phyloP scores from a whole-genome alignment of 2,113 vertebrate species.

The Coregonus clupeaformis region DNA sequence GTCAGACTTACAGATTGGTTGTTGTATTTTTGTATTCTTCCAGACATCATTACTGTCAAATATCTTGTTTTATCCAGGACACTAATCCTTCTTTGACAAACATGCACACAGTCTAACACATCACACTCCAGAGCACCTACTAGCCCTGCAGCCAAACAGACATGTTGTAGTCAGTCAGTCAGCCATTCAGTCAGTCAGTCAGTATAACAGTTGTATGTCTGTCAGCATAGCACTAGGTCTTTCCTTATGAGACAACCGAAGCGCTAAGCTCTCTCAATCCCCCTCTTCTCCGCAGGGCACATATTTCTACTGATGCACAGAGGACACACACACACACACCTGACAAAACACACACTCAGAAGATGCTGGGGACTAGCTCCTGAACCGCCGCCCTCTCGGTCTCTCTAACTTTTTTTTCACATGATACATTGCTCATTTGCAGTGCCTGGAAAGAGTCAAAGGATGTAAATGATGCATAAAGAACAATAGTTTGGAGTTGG shows the following conservation, averaged over 20 bases:
- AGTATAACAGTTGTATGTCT: conserved; percentile 7
- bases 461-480: too few species aligned
- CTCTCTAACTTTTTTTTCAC: too few species aligned
- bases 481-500: too few species aligned
- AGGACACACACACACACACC: conserved; percentile 6
- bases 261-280: conserved; percentile 3
- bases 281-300: conserved; percentile 28
- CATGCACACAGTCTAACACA: neutral
- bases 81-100: neutral
- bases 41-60: too few species aligned
- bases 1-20: too few species aligned
- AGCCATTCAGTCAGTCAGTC: neutral
- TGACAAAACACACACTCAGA: neutral
- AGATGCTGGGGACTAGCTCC: neutral
- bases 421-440: too few species aligned
- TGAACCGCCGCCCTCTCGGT: too few species aligned
- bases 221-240: conserved; percentile 10
- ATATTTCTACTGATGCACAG: conserved; percentile 34
- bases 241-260: conserved; percentile 24
- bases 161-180: neutral
- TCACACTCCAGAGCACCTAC: neutral
- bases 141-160: conserved; percentile 4
- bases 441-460: too few species aligned
- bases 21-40: too few species aligned
- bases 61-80: neutral